Conservation (phyloP, 2,113 vertebrate genomes). For the Pedetes capensis region DNA sequence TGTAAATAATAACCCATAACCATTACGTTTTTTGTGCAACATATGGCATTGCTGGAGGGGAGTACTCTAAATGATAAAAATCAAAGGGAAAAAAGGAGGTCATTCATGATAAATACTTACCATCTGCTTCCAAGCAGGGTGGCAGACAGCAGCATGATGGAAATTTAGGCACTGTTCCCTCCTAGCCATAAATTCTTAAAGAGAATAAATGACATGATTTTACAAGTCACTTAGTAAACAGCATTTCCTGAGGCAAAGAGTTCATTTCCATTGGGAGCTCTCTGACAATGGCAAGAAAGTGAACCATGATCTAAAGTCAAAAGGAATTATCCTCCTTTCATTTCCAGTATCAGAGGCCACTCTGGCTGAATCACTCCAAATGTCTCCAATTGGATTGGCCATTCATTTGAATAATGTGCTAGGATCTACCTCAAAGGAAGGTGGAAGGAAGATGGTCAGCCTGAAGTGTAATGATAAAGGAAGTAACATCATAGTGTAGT, state of each 20-base stretch:
- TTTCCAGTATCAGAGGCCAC: slow-evolving; percentile 25
- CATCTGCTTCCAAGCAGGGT: slow-evolving; percentile 85
- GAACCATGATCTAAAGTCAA: slow-evolving; percentile 47
- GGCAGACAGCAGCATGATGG: slow-evolving; percentile 70
- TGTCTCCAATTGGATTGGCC: background rate
- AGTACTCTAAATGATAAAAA: slow-evolving; percentile 78
- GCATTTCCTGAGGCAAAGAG: slow-evolving; percentile 72
- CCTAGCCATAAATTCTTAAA: slow-evolving; percentile 83
- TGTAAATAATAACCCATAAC: slow-evolving; percentile 75
- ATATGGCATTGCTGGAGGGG: slow-evolving; percentile 82
- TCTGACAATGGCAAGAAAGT: slow-evolving; percentile 55
- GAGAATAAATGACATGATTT: slow-evolving; percentile 83
- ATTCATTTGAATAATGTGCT: background rate
- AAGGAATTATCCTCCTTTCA: slow-evolving; percentile 46
- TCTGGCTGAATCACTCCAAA: slow-evolving; percentile 10
- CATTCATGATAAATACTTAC: slow-evolving; percentile 83
- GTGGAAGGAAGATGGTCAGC: background rate
- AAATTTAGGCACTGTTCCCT: slow-evolving; percentile 80
- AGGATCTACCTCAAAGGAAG: background rate
- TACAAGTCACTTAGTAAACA: slow-evolving; percentile 85
- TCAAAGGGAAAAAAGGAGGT: slow-evolving; percentile 73
- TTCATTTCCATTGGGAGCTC: slow-evolving; percentile 64
- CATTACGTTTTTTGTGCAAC: slow-evolving; percentile 70
- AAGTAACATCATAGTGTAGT: background rate
- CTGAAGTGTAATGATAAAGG: background rate